Base-by-base conservation (phyloP, 37 sponge, comb jelly and placozoan species). In the Haliclona indistincta region DNA sequence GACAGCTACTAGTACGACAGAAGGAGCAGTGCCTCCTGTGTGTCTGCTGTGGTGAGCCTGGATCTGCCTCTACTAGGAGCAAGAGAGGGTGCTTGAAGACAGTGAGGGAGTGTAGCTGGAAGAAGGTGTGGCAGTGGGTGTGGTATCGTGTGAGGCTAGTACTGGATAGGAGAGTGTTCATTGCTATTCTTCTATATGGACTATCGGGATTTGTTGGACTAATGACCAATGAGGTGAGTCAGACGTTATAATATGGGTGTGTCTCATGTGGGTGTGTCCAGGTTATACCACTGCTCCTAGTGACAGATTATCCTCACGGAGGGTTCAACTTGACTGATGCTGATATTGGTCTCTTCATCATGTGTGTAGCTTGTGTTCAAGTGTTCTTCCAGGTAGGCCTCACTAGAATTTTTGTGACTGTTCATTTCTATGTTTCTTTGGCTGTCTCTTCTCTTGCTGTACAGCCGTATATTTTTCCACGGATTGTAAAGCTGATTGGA, bases 261-360 rank as follows among this genome's bases (percentile, higher is more conserved):
- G 72, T 70, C 29, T 11, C 70, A 68, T 68, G 7, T 44, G 40
- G 70, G 47, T 38, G 38, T 11, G 13, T 25, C 19, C 63, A 90
- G 90, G 25, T 85, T 6, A 62, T 82, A 38, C 94, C 94, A 8
- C 63, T 93, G 38, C 42, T 93, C 36, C 71, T 93, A 82, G 94
- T 93, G 38, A 85, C 76, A 4, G 41, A 76, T 38, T 64, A 93
- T 52, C 71, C 58, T 20, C 63, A 82, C 60, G 94, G 94, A 22
- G 94, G 94, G 5, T 93, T 85, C 43, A 17, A 63, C 13, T 72
- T 93, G 83, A 89, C 88, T 43, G 82, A 67, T 63, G 85, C 65
- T 78, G 94, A 88, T 47, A 77, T 93, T 28, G 86, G 85, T 38
- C 62, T 88, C 0, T 13, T 88, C n/a, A 33, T 88, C 22, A 76